phyloP scores from a whole-genome alignment of 2,888 invertebrate species.

The Strigamia maritima region DNA sequence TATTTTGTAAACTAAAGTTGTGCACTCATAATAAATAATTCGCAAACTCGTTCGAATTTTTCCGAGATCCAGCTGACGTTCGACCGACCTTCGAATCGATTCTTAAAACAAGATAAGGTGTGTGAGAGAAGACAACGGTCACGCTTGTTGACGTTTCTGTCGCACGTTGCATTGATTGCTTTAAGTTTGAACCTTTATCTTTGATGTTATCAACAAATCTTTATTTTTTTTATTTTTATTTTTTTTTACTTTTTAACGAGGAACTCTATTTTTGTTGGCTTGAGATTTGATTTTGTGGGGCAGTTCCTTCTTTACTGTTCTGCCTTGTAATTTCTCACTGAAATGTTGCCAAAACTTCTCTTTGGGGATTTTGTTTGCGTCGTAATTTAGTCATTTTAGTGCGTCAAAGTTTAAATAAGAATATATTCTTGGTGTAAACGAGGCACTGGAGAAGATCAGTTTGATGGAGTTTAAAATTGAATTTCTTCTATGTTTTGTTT shows the following conservation, averaged over 20 bases:
- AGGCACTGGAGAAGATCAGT: constrained; percentile 7
- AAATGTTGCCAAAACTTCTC: constrained; percentile 9
- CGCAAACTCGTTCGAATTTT: neutral
- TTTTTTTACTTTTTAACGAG: neutral
- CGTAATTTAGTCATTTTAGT: neutral
- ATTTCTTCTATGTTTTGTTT: neutral
- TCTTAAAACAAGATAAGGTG: neutral
- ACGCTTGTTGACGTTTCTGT: constrained; percentile 11
- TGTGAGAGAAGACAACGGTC: constrained; percentile 2
- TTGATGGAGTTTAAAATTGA: constrained; percentile 18
- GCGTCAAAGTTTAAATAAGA: neutral
- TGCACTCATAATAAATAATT: constrained; percentile 9
- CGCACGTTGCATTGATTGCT: neutral
- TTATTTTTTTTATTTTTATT: neutral
- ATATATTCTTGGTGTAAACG: neutral
- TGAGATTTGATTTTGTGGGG: neutral
- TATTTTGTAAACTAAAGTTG: constrained; percentile 1
- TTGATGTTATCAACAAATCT: neutral
- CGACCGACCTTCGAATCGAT: neutral
- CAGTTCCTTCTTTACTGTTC: neutral
- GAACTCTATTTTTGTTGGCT: neutral
- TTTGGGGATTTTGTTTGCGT: neutral
- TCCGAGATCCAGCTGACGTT: neutral
- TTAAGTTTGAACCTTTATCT: neutral
- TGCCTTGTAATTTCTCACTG: neutral